phyloP scores from a whole-genome alignment of 2,113 vertebrate species.

The Trinectes maculatus region DNA sequence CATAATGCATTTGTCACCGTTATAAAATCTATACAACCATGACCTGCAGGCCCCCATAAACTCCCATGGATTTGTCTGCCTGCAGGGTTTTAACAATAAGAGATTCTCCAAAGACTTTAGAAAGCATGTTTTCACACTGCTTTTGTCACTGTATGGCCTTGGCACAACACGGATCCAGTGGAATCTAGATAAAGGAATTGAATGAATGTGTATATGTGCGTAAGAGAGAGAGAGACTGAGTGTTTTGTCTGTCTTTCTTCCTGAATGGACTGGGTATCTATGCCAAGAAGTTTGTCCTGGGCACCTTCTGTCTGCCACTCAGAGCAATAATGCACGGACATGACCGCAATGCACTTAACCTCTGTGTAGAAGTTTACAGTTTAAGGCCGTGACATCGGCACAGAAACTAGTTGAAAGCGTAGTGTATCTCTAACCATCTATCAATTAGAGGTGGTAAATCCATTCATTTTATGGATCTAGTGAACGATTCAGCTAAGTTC shows the following conservation, averaged over 20 bases:
- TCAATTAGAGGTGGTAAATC: too few species aligned
- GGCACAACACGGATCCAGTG: conserved; percentile 48
- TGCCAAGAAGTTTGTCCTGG: conserved; percentile 28
- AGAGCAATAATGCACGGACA: conserved; percentile 48
- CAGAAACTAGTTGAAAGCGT: too few species aligned
- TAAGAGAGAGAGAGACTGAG: conserved; percentile 1
- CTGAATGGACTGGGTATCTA: conserved; percentile 34
- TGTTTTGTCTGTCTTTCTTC: conserved; percentile 58
- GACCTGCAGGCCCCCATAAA: conserved; percentile 71
- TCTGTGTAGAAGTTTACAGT: conserved; percentile 27
- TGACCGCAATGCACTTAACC: conserved; percentile 49
- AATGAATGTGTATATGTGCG: conserved; percentile 34
- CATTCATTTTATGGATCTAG: too few species aligned
- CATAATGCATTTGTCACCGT: conserved; percentile 72
- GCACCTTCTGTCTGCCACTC: conserved; percentile 6
- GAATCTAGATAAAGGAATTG: conserved; percentile 58
- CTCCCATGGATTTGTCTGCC: conserved; percentile 65
- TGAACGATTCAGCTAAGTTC: too few species aligned
- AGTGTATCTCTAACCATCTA: too few species aligned
- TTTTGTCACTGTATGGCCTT: conserved; percentile 67
- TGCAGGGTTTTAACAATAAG: conserved; percentile 67
- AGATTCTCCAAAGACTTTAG: conserved; percentile 65
- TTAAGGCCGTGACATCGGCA: conserved; percentile 15
- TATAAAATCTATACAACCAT: conserved; percentile 71
- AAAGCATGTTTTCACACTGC: conserved; percentile 64